Evolutionary conservation across 2,888 invertebrate genomes (phyloP).

Genomic region (Ochropleura plecta): DNA sequence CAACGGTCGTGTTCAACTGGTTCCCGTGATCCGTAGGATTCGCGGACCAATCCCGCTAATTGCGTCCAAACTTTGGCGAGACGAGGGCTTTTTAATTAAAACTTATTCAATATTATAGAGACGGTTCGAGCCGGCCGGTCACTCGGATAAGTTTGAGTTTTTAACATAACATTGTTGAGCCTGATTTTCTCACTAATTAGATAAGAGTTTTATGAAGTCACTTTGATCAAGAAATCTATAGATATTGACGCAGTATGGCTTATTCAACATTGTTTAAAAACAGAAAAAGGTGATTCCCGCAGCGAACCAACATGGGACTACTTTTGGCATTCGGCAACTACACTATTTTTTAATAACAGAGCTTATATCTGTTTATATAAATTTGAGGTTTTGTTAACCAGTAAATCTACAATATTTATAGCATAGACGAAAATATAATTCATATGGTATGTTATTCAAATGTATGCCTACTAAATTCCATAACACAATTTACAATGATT

Average conservation of each 20-base stretch:
- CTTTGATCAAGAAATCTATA: not conserved
- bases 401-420: slow-evolving; percentile 4
- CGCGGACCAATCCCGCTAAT: slow-evolving; percentile 81
- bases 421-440: not conserved
- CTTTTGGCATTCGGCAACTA: slow-evolving; percentile 19
- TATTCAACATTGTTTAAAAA: too few relatives aligned
- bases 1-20: slow-evolving; percentile 64
- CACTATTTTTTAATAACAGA: not conserved
- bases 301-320: not conserved
- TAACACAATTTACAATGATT: slow-evolving; percentile 36
- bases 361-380: not conserved
- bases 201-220: not conserved
- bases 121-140: slow-evolving; percentile 75
- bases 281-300: not conserved
- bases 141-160: slow-evolving; percentile 75
- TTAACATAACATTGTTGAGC: slow-evolving; percentile 67
- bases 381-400: not conserved
- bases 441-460: slow-evolving; percentile 15
- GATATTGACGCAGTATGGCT: too few relatives aligned
- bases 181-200: slow-evolving; percentile 48
- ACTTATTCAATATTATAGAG: slow-evolving; percentile 87
- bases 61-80: slow-evolving; percentile 79
- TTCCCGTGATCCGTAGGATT: slow-evolving; percentile 66
- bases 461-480: slow-evolving; percentile 13
- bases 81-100: slow-evolving; percentile 87